Percentiles rank a stretch among this genome's conserved stretches.
Conservation (phyloP, 2,797 vertebrate species). For the Anabas testudineus region DNA sequence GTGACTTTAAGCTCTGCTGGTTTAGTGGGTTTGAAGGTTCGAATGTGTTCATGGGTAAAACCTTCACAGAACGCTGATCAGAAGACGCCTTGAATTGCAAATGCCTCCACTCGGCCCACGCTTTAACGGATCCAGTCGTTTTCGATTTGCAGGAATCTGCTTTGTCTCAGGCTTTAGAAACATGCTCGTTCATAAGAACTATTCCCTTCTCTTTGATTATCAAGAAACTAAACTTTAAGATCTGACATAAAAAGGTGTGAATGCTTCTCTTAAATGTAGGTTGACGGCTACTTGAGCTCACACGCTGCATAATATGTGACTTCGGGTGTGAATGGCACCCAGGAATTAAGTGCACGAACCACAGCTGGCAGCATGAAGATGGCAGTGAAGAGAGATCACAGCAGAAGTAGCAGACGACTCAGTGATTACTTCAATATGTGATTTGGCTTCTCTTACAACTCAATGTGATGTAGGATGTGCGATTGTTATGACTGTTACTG, state of each 20-base stretch:
- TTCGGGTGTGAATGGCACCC: slow-evolving; percentile 60
- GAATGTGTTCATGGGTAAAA: slow-evolving; percentile 6
- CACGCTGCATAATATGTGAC: slow-evolving; percentile 33
- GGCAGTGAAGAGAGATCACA: slow-evolving; percentile 66
- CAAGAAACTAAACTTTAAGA: slow-evolving; percentile 3
- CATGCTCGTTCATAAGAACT: neutral
- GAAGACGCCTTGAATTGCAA: slow-evolving; percentile 58
- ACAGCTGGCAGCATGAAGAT: slow-evolving; percentile 59
- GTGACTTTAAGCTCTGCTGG: slow-evolving; percentile 21
- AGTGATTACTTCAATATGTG: slow-evolving; percentile 59
- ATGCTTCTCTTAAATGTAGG: slow-evolving; percentile 41
- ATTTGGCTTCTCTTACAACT: slow-evolving; percentile 34
- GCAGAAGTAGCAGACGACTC: slow-evolving; percentile 56
- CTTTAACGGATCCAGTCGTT: slow-evolving; percentile 22
- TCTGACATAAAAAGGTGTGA: slow-evolving; percentile 8
- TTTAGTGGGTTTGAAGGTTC: slow-evolving; percentile 43
- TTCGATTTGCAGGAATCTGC: slow-evolving; percentile 31
- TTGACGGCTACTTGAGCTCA: slow-evolving; percentile 39
- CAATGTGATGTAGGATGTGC: slow-evolving; percentile 23
- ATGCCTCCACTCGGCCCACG: slow-evolving; percentile 32
- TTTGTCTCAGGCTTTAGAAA: slow-evolving; percentile 26
- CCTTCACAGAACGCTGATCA: slow-evolving; percentile 57
- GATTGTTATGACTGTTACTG: slow-evolving; percentile 2
- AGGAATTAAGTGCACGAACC: slow-evolving; percentile 66
- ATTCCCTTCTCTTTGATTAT: neutral